These are phyloP conservation scores for Cheilosia pagana DNA, from an alignment of 2,888 invertebrate species.

Conservation along the genomic window DNA sequence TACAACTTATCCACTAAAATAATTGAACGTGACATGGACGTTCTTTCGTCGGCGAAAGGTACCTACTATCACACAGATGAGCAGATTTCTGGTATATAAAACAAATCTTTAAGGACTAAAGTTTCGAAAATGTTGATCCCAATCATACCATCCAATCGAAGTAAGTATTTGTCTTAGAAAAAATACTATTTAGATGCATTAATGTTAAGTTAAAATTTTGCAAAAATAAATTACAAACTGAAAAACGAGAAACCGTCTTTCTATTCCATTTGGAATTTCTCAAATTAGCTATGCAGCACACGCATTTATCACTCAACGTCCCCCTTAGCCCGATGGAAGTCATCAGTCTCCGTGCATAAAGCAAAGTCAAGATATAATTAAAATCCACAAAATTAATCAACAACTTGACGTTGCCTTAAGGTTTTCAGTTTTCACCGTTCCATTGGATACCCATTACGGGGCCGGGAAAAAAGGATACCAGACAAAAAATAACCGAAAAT, in stretches of 20 bases:
- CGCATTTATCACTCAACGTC: slow-evolving; percentile 34
- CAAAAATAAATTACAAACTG: slow-evolving; percentile 1
- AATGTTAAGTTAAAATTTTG: too few species aligned
- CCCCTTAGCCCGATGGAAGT: slow-evolving; percentile 19
- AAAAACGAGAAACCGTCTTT: slow-evolving; percentile 9
- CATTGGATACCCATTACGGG: slow-evolving; percentile 68
- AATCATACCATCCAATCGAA: too few species aligned
- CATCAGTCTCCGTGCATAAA: slow-evolving; percentile 59
- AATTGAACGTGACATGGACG: too few species aligned
- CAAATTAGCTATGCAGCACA: slow-evolving; percentile 34
- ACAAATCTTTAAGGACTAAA: too few species aligned
- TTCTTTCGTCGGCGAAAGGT: too few species aligned
- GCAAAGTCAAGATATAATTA: slow-evolving; percentile 72
- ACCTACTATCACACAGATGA: too few species aligned
- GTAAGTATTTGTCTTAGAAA: too few species aligned
- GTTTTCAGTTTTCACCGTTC: slow-evolving; percentile 69
- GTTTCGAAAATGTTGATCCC: too few species aligned
- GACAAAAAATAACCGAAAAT: slow-evolving; percentile 45
- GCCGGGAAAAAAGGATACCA: slow-evolving; percentile 34
- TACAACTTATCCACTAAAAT: too few species aligned
- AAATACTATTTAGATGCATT: too few species aligned
- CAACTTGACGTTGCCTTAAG: slow-evolving; percentile 73
- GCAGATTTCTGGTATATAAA: too few species aligned
- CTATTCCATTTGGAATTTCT: not conserved
- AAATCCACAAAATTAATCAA: slow-evolving; percentile 74